These are phyloP conservation scores for Anoplophora glabripennis DNA, from an alignment of 1,140 invertebrate species.

Conservation along the genomic window DNA sequence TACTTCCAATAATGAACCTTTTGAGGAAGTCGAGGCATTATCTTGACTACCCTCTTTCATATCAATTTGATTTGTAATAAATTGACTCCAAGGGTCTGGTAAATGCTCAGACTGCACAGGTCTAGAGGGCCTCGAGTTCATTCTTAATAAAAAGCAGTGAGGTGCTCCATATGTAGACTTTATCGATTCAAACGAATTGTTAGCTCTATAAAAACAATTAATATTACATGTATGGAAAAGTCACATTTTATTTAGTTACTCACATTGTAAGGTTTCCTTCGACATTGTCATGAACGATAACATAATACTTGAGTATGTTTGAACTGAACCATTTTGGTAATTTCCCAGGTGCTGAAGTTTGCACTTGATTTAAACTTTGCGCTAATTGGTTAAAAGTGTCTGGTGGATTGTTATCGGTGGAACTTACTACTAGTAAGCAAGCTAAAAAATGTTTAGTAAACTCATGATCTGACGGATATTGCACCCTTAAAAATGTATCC, in stretches of 20 bases:
- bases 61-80: constrained; percentile 46
- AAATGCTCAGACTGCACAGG: constrained; percentile 57
- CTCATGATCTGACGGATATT: constrained; percentile 92
- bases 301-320: constrained; percentile 82
- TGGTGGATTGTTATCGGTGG: constrained; percentile 75
- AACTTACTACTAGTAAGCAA: constrained; percentile 84
- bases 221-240: constrained; percentile 1
- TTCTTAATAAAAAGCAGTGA: constrained; percentile 83
- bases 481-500: constrained; percentile 84
- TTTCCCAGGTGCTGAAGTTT: constrained; percentile 70
- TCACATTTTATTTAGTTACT: constrained; percentile 16
- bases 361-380: constrained; percentile 76
- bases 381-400: constrained; percentile 73
- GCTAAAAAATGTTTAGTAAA: constrained; percentile 92
- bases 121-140: constrained; percentile 74
- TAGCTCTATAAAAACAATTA: constrained; percentile 62
- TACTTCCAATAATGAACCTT: constrained; percentile 46
- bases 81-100: constrained; percentile 82
- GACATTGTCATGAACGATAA: constrained; percentile 60
- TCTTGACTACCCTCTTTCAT: constrained; percentile 24
- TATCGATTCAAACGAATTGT: constrained; percentile 76
- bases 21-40: constrained; percentile 25
- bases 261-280: constrained; percentile 22
- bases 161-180: constrained; percentile 80
- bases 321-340: constrained; percentile 89